phyloP scores from a whole-genome alignment of 2,113 vertebrate species.

The Potamarius usumacintae region DNA sequence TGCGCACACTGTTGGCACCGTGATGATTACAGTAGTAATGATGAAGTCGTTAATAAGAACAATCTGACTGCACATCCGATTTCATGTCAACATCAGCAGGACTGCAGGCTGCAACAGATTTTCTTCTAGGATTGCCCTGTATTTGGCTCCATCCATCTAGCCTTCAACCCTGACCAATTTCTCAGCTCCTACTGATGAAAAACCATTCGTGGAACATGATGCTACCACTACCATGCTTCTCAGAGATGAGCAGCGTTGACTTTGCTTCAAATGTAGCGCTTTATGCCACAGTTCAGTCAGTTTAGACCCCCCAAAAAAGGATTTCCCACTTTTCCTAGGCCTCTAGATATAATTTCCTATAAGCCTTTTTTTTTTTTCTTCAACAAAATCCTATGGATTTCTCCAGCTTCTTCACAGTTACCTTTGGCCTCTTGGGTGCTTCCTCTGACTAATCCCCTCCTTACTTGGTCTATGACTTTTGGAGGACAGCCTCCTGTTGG shows the following conservation, averaged over 20 bases:
- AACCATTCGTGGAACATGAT: background rate
- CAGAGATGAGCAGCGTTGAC: background rate
- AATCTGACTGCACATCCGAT: background rate
- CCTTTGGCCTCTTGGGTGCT: background rate
- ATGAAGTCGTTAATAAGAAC: background rate
- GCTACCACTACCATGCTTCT: constrained; percentile 8
- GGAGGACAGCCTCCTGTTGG: background rate
- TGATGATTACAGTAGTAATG: background rate
- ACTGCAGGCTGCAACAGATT: background rate
- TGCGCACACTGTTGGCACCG: background rate
- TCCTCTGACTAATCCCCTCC: background rate
- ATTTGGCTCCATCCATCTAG: background rate
- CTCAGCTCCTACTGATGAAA: background rate
- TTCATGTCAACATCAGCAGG: background rate
- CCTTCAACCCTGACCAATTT: background rate
- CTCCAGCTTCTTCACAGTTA: background rate
- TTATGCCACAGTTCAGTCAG: background rate
- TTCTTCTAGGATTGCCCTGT: background rate
- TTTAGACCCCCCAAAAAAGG: background rate
- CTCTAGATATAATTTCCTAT: background rate
- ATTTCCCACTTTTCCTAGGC: background rate
- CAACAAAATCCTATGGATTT: background rate
- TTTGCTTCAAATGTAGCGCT: background rate
- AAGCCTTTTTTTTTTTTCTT: background rate
- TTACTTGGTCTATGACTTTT: background rate